phyloP scores from a whole-genome alignment of 2,797 vertebrate genomes.

The Chlorospingus flavigularis region DNA sequence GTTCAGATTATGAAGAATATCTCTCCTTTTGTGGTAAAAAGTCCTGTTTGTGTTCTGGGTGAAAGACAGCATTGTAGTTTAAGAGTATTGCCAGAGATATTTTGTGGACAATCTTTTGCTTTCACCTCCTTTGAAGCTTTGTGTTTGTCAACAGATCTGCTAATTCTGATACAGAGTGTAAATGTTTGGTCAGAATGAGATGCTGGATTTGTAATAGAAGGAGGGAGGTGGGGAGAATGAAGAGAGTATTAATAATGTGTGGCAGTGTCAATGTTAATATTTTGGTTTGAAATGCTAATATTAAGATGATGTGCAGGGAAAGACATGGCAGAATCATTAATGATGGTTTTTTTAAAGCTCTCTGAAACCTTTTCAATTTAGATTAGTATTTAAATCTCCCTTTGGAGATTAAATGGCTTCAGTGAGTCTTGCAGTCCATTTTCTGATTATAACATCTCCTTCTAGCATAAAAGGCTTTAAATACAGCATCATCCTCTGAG shows the following conservation, averaged over 20 bases:
- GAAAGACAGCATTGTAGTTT: accelerated
- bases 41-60: background rate
- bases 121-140: background rate
- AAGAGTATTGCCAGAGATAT: background rate
- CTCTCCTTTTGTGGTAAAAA: background rate
- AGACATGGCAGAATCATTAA: background rate
- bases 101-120: background rate
- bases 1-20: background rate
- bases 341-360: background rate
- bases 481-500: background rate
- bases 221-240: background rate
- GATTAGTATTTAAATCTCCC: conserved; percentile 53
- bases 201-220: background rate
- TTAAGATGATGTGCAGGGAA: background rate
- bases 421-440: conserved; percentile 42
- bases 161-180: background rate
- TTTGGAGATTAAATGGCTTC: conserved; percentile 36
- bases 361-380: conserved; percentile 52
- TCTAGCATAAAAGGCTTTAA: background rate
- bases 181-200: background rate
- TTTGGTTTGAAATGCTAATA: background rate
- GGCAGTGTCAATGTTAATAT: background rate
- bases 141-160: background rate
- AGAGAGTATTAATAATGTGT: background rate
- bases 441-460: conserved; percentile 32